Percentiles rank a stretch among this genome's conserved stretches.
These are phyloP conservation scores for Hypotaenidia philippensis DNA, from an alignment of 2,797 vertebrate genomes.

Conservation along the genomic window DNA sequence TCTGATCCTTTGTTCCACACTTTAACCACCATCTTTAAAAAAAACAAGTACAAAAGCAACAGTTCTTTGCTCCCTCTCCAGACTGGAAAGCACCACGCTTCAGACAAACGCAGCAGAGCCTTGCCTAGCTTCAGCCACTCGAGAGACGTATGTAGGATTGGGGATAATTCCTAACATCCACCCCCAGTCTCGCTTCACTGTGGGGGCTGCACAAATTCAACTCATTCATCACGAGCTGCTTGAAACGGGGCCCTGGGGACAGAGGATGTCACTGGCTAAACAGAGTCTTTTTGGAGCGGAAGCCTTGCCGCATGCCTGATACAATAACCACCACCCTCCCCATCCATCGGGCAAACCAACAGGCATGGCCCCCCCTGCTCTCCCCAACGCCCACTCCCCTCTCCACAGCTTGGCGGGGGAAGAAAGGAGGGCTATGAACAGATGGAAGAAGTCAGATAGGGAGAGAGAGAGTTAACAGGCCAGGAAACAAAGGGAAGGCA, in stretches of 20 bases:
- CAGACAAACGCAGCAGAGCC: slow-evolving; percentile 33
- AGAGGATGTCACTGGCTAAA: slow-evolving; percentile 46
- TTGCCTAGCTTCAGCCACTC: slow-evolving; percentile 52
- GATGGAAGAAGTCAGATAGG: slow-evolving; percentile 70
- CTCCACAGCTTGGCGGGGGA: not conserved
- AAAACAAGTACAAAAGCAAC: slow-evolving; percentile 35
- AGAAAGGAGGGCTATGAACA: slow-evolving; percentile 60
- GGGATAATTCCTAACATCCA: slow-evolving; percentile 67
- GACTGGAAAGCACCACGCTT: not conserved
- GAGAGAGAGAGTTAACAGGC: slow-evolving; percentile 73
- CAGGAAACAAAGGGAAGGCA: slow-evolving; percentile 72
- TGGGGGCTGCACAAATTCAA: slow-evolving; percentile 64
- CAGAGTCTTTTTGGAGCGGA: slow-evolving; percentile 26
- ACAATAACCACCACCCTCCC: not conserved
- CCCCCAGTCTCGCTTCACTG: slow-evolving; percentile 52
- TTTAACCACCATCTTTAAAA: not conserved
- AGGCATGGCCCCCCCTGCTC: not conserved
- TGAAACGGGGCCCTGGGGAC: not conserved
- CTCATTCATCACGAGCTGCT: slow-evolving; percentile 64
- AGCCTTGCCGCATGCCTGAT: not conserved
- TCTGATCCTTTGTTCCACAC: slow-evolving; percentile 31
- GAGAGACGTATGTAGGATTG: slow-evolving; percentile 48
- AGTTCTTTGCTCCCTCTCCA: slow-evolving; percentile 5
- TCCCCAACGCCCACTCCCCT: not conserved
- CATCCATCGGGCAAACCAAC: not conserved